phyloP scores from a whole-genome alignment of 2,797 vertebrate species.

The Pangasius mekongensis region DNA sequence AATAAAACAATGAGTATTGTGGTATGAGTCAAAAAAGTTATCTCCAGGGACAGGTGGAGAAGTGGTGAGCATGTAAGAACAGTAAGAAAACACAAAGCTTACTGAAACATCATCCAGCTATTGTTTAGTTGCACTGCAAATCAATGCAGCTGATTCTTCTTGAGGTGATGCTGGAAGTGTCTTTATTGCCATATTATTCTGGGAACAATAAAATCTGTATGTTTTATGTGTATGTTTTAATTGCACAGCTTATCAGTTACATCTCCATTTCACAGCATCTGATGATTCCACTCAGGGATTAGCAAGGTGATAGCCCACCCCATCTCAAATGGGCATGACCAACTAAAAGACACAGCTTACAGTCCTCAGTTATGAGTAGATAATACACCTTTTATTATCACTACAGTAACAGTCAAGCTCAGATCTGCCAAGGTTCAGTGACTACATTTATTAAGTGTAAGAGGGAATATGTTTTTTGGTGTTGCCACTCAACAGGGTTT shows the following conservation, averaged over 20 bases:
- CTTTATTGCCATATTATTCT: background rate
- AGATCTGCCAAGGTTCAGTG: constrained; percentile 13
- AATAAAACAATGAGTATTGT: background rate
- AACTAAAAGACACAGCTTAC: constrained; percentile 63
- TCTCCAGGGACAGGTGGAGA: background rate
- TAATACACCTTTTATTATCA: constrained; percentile 32
- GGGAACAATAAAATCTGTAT: background rate
- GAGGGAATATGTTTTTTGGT: background rate
- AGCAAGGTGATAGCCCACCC: constrained; percentile 74
- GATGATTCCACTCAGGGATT: constrained; percentile 79
- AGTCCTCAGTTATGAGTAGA: constrained; percentile 61
- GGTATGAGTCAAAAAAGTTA: background rate
- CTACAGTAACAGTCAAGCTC: constrained; percentile 27
- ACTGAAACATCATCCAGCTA: background rate
- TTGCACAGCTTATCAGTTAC: constrained; percentile 69
- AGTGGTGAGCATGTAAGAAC: constrained; percentile 3
- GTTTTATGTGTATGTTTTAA: constrained; percentile 61
- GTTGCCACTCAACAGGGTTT: background rate
- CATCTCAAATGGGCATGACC: constrained; percentile 74
- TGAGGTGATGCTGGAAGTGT: background rate
- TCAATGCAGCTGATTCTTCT: background rate
- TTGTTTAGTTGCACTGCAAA: background rate
- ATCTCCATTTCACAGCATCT: constrained; percentile 77
- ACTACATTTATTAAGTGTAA: constrained; percentile 13
- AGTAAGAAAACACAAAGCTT: background rate